Base-by-base conservation (phyloP, 64 coral and sea anemone genomes). In the Exaiptasia diaphana region DNA sequence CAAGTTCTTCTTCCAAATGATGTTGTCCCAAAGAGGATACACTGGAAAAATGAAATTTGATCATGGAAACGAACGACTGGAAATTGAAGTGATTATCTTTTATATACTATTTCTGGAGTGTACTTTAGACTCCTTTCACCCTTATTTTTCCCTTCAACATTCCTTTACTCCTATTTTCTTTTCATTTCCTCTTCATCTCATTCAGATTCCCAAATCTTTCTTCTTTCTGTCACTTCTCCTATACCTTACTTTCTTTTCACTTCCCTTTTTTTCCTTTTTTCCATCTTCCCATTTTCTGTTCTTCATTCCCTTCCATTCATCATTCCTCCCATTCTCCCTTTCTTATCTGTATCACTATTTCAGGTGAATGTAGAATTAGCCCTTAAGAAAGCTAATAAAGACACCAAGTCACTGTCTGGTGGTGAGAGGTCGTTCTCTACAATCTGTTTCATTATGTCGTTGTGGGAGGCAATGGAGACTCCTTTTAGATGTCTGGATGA, bases 381-480 rank as follows among this genome's bases (percentile, higher is more conserved):
- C 20, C 61, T 40, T 13, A 87, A 87, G 38, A 57, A 39, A 39
- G 31, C 50, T 37, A 42, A 76, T 14, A 97, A 97, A 53, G 88
- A 90, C 67, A 91, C 93, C 0, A 72, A 83, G 21, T 97, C 93
- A 4, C 55, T 97, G 21, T 97, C 93, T 26, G 93, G 93, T 28
- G 93, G 93, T 52, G 93, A 97, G 67, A 70, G 93, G 9, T 97
- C 93, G 0, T 97, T 91, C 58, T 91, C 93, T 13, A 97, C 93
- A 4, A 82, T 97, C 7, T 97, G 81, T 1, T 97, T 97, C 43
- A 97, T 97, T 63, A 91, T 97, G 93, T 83, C 93, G 33, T 53
- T 97, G 4, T 97, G 93, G 93, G 93, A 97, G 50, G 93, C 93
- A 3, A 97, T 97, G 93, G 93, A 97, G 43, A 84, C 93, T 1